These are phyloP conservation scores for Phocides pigmalion DNA, from an alignment of 1,140 invertebrate species.

Conservation along the genomic window DNA sequence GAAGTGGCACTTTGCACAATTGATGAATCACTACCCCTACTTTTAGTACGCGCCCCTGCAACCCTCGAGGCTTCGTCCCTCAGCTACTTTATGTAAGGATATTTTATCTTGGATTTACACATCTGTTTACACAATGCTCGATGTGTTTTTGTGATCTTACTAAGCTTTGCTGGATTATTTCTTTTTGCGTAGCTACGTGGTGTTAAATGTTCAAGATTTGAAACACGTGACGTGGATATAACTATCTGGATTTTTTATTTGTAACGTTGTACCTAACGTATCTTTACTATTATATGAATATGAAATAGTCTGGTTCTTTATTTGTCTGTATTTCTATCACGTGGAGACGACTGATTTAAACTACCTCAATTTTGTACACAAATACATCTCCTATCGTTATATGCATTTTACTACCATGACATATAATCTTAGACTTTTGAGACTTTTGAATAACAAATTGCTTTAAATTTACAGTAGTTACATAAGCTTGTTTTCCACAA, in stretches of 20 bases:
- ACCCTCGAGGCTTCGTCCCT: slow-evolving; percentile 45
- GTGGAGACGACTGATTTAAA: no score
- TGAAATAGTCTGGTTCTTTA: no score
- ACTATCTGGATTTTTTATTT: background rate
- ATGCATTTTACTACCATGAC: no score
- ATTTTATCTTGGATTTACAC: slow-evolving; percentile 41
- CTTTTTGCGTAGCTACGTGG: slow-evolving; percentile 5
- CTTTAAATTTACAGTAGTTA: no score
- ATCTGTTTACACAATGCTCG: slow-evolving; percentile 43
- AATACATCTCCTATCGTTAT: no score
- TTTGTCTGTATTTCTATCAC: no score
- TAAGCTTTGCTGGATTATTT: slow-evolving; percentile 19
- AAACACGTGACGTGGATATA: background rate
- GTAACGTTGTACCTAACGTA: no score
- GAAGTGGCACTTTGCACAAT: slow-evolving; percentile 80
- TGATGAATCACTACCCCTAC: slow-evolving; percentile 77
- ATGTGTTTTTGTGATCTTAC: slow-evolving; percentile 29
- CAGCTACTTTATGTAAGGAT: slow-evolving; percentile 48
- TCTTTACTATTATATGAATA: no score
- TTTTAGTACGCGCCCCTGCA: slow-evolving; percentile 40
- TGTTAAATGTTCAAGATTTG: background rate
- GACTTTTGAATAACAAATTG: no score
- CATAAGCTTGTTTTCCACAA: no score
- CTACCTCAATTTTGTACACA: no score
- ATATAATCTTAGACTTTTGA: no score